Evolutionary conservation across 2,888 invertebrate genomes (phyloP).

Genomic region (Acanthosoma haemorrhoidale): DNA sequence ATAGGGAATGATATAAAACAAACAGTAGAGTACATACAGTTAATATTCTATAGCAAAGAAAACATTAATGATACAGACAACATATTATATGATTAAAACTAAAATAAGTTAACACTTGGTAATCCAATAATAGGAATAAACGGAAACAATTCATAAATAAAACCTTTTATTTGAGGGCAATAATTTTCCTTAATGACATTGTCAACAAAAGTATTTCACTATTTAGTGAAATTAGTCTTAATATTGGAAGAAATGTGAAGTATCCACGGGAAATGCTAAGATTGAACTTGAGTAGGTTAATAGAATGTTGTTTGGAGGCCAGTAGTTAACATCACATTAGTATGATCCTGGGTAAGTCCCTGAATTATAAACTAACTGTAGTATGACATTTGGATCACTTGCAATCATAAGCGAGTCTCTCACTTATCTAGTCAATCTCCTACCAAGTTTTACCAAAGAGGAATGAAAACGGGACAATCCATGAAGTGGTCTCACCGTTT

Average conservation of each 20-base stretch:
- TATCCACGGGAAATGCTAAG: background rate
- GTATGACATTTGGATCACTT: background rate
- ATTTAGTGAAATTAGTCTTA: background rate
- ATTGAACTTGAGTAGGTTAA: background rate
- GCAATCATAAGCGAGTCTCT: slow-evolving; percentile 35
- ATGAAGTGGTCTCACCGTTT: no score
- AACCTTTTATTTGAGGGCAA: background rate
- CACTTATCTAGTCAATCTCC: background rate
- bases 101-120: no score
- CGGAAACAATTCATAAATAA: no score
- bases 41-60: no score
- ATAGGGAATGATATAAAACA: background rate
- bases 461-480: no score
- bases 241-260: background rate
- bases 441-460: no score
- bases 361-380: background rate
- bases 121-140: no score
- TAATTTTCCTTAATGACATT: background rate
- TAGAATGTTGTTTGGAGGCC: background rate
- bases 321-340: background rate
- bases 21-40: background rate
- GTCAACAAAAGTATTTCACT: background rate
- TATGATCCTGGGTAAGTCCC: background rate
- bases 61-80: no score
- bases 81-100: no score